Base-by-base conservation (phyloP, 2,888 invertebrate species). In the Pseudococcus jackbeardsleyi region DNA sequence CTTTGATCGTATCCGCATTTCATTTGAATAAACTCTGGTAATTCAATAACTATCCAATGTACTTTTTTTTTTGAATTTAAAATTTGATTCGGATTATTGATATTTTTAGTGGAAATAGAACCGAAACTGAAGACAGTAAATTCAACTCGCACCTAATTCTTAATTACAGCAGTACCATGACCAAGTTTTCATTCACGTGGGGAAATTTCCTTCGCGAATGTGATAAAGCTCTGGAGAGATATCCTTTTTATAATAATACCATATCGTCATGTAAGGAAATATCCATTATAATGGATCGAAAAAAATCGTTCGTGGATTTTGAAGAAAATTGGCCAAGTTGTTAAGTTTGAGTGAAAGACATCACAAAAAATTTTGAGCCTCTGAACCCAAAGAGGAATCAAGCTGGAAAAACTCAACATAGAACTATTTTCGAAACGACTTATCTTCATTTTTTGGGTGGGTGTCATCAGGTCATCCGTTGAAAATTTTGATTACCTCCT, bases 1-100 rank as follows among this genome's bases (percentile, higher is more conserved):
- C 93, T 90, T 92, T 94, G 90, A 92, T 95, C 8, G 93, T 93
- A 0, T 92, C 93, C 0, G 94, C 93, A 4, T 94, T 94, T 93
- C 92, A 92, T 84, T 91, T 91, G 1, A 91, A 90, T 0, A 90
- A 17, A 59, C 8, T 4, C 4, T 79, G 79, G 79, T 42, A 42
- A 79, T 15, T 72, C 4, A 68, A 33, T 33, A 33, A 33, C 3
- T 33, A 33, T 33, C 26, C 26, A 33, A 33, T 1, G 26, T 33
- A 33, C 3, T 33, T 33, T 33, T 33, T 33, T 33, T 33, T 33
- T n/a, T n/a, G 42, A 79, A n/a, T 79, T n/a, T 15, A 77, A 59
- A n/a, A 50, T 50, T 46, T 46, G 1, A 46, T 46, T 12, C 46
- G 46, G 46, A 33, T 54, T 54, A 5, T 54, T 11, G 15, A 33